Evolutionary conservation across 2,797 vertebrate genomes (phyloP).

Genomic region (Mormyrops boulengeri): DNA sequence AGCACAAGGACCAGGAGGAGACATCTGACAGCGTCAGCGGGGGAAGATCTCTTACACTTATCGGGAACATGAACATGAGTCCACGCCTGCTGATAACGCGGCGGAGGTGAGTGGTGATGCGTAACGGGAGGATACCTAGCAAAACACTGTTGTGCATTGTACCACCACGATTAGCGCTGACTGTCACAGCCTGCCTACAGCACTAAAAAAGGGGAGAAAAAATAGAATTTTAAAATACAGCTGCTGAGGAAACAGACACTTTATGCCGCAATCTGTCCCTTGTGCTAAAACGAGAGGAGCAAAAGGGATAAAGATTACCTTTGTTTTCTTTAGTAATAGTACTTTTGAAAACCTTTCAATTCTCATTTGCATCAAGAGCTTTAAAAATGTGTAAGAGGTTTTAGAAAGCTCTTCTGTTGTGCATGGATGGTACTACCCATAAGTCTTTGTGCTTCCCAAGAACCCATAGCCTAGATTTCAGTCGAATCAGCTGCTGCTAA

Average conservation of each 20-base stretch:
- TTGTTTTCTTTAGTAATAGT: conserved; percentile 17
- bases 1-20: conserved; percentile 19
- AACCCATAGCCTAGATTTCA: conserved; percentile 28
- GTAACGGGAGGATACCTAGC: not conserved
- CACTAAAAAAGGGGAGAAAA: not conserved
- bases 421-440: conserved; percentile 22
- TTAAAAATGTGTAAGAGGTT: conserved; percentile 37
- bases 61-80: not conserved
- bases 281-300: not conserved
- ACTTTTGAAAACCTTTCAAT: conserved; percentile 22
- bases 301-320: conserved; percentile 12
- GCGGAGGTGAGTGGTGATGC: not conserved
- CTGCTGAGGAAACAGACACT: not conserved
- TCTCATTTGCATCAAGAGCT: conserved; percentile 26
- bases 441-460: conserved; percentile 23
- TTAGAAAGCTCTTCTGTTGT: conserved; percentile 30
- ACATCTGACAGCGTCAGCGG: not conserved
- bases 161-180: not conserved
- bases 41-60: not conserved
- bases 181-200: not conserved
- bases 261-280: not conserved
- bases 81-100: no score
- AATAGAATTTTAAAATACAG: not conserved
- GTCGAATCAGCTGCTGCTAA: conserved; percentile 31
- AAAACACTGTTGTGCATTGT: not conserved